Evolutionary conservation across 2,888 invertebrate genomes (phyloP).

Genomic region (Aporophyla nigra): DNA sequence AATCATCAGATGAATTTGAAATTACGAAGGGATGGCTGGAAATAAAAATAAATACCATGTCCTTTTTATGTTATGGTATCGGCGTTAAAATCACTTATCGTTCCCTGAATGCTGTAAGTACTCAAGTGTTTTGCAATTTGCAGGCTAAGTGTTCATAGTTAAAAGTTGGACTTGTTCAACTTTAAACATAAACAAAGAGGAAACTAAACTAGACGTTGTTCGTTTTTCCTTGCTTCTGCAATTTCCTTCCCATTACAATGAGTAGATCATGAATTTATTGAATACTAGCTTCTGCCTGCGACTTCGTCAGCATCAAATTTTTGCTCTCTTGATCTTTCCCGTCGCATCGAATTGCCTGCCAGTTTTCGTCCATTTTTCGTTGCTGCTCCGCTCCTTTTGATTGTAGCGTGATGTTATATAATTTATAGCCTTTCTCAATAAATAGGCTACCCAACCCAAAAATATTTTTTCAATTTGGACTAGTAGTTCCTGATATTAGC

Average conservation of each 20-base stretch:
- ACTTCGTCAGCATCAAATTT: too few species aligned
- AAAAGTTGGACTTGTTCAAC: slow-evolving; percentile 10
- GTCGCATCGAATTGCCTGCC: too few species aligned
- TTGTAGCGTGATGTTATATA: too few species aligned
- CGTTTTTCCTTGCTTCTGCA: background rate
- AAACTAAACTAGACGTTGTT: slow-evolving; percentile 2
- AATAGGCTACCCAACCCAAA: too few species aligned
- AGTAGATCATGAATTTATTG: too few species aligned
- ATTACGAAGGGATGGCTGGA: background rate
- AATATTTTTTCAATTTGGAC: too few species aligned
- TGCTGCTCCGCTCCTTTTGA: too few species aligned
- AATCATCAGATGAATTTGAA: slow-evolving; percentile 21
- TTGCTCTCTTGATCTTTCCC: too few species aligned
- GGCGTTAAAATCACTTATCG: slow-evolving; percentile 5
- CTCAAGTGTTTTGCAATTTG: slow-evolving; percentile 27
- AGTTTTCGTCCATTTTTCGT: too few species aligned
- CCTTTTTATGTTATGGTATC: background rate
- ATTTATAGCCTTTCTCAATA: too few species aligned
- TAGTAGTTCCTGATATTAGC: too few species aligned
- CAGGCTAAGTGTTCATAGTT: slow-evolving; percentile 10
- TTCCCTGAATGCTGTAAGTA: background rate
- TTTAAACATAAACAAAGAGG: slow-evolving; percentile 16
- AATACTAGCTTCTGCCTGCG: too few species aligned
- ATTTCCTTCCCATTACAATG: background rate
- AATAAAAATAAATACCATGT: background rate